Evolutionary conservation across 1,140 invertebrate species (phyloP).

Genomic region (Grapholita molesta): DNA sequence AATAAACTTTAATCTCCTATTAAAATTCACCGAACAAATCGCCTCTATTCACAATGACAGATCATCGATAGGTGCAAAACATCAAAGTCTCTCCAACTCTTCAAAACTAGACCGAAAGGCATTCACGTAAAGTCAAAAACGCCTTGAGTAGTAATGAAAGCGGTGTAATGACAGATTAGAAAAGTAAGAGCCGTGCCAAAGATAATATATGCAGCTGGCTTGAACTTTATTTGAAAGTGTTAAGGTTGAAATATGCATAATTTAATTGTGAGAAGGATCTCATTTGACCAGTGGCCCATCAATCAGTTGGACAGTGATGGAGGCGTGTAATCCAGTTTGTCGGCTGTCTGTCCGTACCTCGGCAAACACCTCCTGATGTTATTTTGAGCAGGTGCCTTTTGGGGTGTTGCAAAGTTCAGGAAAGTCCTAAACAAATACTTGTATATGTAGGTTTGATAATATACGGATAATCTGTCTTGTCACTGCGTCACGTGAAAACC

Average conservation of each 20-base stretch:
- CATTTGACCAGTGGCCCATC: constrained; percentile 58
- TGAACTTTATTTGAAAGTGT: background rate
- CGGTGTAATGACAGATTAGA: constrained; percentile 36
- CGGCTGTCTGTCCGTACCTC: constrained; percentile 48
- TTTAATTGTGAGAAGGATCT: constrained; percentile 21
- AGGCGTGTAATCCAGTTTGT: constrained; percentile 71
- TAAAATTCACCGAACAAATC: constrained; percentile 17
- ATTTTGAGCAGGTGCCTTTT: constrained; percentile 52
- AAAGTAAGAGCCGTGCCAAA: constrained; percentile 31
- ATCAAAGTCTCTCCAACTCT: background rate
- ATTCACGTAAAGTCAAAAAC: background rate
- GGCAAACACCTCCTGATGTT: constrained; percentile 56
- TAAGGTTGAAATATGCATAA: constrained; percentile 18
- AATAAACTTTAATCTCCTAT: constrained; percentile 12
- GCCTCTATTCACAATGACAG: constrained; percentile 19
- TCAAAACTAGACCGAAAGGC: background rate
- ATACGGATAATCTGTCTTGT: background rate
- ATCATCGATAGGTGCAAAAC: constrained; percentile 20
- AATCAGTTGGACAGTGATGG: constrained; percentile 69
- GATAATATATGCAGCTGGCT: background rate
- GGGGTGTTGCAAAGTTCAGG: constrained; percentile 18
- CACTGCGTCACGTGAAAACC: background rate
- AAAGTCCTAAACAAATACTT: background rate
- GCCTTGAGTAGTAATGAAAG: background rate
- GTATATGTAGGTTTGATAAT: background rate